Evolutionary conservation across 2,888 invertebrate genomes (phyloP).

Genomic region (Pharmacophagus antenor): DNA sequence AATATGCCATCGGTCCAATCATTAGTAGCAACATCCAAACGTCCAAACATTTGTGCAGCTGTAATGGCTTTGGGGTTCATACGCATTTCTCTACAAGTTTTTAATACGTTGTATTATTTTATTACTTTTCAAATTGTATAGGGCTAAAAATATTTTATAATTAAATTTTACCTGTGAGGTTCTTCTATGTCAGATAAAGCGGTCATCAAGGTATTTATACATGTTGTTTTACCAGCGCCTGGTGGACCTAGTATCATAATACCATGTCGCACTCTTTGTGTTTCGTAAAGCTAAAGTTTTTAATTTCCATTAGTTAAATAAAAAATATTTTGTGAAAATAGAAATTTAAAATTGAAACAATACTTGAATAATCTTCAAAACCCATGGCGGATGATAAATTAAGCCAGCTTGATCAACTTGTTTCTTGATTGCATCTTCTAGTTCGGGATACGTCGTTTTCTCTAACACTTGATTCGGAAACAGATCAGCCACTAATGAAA

Average conservation of each 20-base stretch:
- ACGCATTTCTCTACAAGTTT: constrained; percentile 88
- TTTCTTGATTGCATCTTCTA: constrained; percentile 92
- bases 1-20: constrained; percentile 99
- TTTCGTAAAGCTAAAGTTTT: constrained; percentile 89
- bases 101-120: background rate
- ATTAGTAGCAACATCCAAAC: constrained; percentile 97
- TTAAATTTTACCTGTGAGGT: constrained; percentile 84
- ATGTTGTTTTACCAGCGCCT: constrained; percentile 96
- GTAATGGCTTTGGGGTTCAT: constrained; percentile 99
- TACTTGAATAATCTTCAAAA: constrained; percentile 94
- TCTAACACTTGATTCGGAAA: constrained; percentile 97
- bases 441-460: constrained; percentile 92
- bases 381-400: constrained; percentile 96
- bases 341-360: background rate
- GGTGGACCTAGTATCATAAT: constrained; percentile 98
- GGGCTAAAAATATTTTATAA: background rate
- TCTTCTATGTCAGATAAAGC: constrained; percentile 92
- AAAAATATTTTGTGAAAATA: background rate
- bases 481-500: constrained; percentile 96
- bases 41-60: constrained; percentile 98
- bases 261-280: constrained; percentile 96
- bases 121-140: background rate
- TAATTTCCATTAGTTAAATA: background rate
- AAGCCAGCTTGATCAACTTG: constrained; percentile 91
- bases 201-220: constrained; percentile 94